phyloP scores from a whole-genome alignment of 2,113 vertebrate genomes.

The Hemiscyllium ocellatum region DNA sequence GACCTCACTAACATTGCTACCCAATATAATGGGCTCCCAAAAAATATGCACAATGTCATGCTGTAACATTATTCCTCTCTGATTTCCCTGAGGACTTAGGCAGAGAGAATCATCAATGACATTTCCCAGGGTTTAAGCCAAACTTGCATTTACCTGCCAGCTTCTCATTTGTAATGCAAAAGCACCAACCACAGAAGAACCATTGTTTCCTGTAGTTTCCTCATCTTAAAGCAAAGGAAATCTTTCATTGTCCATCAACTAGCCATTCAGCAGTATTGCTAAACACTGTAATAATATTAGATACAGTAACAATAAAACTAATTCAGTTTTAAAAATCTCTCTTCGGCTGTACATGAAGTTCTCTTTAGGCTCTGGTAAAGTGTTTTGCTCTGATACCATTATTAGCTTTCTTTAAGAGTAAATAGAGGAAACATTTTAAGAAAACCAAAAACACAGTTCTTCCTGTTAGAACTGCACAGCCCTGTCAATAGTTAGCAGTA shows the following conservation, averaged over 20 bases:
- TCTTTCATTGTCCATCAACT: conserved; percentile 40
- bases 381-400: background rate
- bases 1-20: background rate
- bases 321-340: background rate
- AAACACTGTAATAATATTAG: conserved; percentile 41
- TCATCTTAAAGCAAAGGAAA: conserved; percentile 45
- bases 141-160: conserved; percentile 48
- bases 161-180: conserved; percentile 43
- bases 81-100: background rate
- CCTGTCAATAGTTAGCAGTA: background rate
- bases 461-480: conserved; percentile 13
- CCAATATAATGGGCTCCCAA: background rate
- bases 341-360: background rate
- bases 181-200: conserved; percentile 46
- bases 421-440: too few relatives aligned
- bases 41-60: background rate
- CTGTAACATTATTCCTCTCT: background rate
- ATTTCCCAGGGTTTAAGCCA: conserved; percentile 64
- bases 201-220: conserved; percentile 46
- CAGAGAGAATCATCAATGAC: conserved; percentile 40
- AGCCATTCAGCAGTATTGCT: conserved; percentile 40
- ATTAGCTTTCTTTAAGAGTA: background rate
- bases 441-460: background rate
- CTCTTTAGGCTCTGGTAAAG: background rate
- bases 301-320: background rate